Conservation (phyloP, 64 coral and sea anemone species). For the Stichodactyla mertensii region DNA sequence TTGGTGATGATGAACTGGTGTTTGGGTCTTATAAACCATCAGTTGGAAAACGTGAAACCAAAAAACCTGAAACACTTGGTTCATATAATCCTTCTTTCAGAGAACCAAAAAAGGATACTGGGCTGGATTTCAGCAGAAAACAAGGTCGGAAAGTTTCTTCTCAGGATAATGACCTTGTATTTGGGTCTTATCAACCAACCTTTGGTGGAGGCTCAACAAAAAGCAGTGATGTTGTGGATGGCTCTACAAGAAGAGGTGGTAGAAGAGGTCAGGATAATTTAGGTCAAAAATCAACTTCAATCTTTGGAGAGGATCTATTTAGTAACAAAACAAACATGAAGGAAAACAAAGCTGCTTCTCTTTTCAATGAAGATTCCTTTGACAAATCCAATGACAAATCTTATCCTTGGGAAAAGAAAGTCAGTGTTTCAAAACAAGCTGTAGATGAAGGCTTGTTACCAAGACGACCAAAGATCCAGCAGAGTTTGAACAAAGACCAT, state of each 20-base stretch:
- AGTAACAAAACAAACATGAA: constrained; percentile 15
- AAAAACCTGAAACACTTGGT: constrained; percentile 11
- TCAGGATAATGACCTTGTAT: constrained; percentile 34
- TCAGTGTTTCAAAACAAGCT: constrained; percentile 29
- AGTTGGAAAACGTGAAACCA: constrained; percentile 23
- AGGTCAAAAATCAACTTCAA: constrained; percentile 2
- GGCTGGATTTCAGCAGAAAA: constrained; percentile 60
- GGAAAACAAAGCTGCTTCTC: constrained; percentile 22
- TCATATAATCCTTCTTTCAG: constrained; percentile 72
- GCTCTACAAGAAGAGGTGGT: background rate
- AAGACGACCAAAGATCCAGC: constrained; percentile 35
- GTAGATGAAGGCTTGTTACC: constrained; percentile 52
- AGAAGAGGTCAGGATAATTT: constrained; percentile 31
- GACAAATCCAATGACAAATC: constrained; percentile 32
- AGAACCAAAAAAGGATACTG: constrained; percentile 46
- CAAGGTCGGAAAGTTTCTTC: background rate
- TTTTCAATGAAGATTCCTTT: constrained; percentile 49
- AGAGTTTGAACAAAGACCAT: constrained; percentile 38
- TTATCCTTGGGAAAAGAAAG: constrained; percentile 90
- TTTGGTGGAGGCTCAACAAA: constrained; percentile 10
- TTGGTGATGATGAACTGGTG: constrained; percentile 49
- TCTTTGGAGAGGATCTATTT: constrained; percentile 74
- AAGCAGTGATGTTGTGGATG: background rate
- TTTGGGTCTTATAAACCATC: constrained; percentile 82
- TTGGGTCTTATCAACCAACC: constrained; percentile 66